Conservation (phyloP, 2,113 vertebrate species). For the Sialia sialis region DNA sequence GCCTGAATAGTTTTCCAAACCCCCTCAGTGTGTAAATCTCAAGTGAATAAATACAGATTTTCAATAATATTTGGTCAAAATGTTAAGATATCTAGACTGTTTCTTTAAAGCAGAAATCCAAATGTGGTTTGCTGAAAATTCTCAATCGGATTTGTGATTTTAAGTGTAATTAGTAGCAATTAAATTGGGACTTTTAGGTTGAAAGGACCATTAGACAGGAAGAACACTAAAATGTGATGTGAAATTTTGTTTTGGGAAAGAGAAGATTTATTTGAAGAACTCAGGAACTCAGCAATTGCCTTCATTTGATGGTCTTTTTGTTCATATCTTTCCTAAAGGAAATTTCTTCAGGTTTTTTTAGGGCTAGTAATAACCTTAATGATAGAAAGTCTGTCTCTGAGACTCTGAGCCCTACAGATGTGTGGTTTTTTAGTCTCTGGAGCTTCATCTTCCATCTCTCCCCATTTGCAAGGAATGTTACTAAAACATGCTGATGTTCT, state of each 20-base stretch:
- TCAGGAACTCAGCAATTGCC: background rate
- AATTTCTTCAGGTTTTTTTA: background rate
- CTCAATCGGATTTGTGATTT: background rate
- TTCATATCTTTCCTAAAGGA: background rate
- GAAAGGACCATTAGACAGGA: background rate
- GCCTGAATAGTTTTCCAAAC: background rate
- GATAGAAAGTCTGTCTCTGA: background rate
- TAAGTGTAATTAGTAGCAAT: background rate
- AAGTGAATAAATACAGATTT: background rate
- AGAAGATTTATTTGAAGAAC: background rate
- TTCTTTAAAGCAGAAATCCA: background rate
- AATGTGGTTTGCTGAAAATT: background rate
- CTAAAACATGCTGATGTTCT: background rate
- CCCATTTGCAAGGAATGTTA: background rate
- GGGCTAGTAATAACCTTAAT: background rate
- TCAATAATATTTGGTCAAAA: background rate
- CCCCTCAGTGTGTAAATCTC: background rate
- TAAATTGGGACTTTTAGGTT: background rate
- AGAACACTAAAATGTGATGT: background rate
- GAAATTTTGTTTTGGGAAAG: background rate
- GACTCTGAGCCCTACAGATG: background rate
- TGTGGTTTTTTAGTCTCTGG: background rate
- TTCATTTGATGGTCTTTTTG: background rate
- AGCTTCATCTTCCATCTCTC: background rate
- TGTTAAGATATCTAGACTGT: background rate